Evolutionary conservation across 2,113 vertebrate species (phyloP).

Genomic region (Lophius piscatorius): DNA sequence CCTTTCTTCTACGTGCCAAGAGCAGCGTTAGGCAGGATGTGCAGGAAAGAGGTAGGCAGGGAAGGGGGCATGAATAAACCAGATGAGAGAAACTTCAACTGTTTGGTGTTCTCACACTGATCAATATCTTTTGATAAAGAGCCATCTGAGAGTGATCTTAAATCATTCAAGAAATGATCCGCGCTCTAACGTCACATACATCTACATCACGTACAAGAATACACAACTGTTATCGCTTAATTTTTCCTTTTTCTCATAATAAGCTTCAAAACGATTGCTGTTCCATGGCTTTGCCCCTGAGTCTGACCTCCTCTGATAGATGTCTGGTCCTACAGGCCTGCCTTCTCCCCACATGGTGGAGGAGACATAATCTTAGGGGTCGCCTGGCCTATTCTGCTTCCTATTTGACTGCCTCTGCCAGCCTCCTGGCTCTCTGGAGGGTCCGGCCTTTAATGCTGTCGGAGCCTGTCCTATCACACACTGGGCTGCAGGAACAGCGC

Average conservation of each 20-base stretch:
- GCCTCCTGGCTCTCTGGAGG: slow-evolving; percentile 55
- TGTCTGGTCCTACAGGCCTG: slow-evolving; percentile 63
- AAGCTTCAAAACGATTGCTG: slow-evolving; percentile 44
- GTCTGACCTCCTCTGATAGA: slow-evolving; percentile 66
- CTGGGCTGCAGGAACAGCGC: slow-evolving; percentile 66
- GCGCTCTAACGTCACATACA: not conserved
- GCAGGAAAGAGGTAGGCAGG: slow-evolving; percentile 34
- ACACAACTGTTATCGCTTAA: slow-evolving; percentile 42
- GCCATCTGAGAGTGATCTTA: slow-evolving; percentile 8
- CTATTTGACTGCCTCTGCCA: slow-evolving; percentile 44
- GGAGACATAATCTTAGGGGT: slow-evolving; percentile 69
- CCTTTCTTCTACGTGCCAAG: slow-evolving; percentile 19
- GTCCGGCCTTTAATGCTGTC: slow-evolving; percentile 64
- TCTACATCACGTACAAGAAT: slow-evolving; percentile 12
- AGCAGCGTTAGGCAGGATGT: slow-evolving; percentile 31
- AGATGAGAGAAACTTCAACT: slow-evolving; percentile 21
- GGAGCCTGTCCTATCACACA: slow-evolving; percentile 70
- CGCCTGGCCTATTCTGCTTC: slow-evolving; percentile 61
- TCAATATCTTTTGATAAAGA: slow-evolving; percentile 15
- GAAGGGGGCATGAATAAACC: slow-evolving; percentile 40
- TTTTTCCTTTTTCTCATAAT: slow-evolving; percentile 32
- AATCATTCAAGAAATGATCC: slow-evolving; percentile 3
- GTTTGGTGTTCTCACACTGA: slow-evolving; percentile 9
- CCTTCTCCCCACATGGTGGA: slow-evolving; percentile 27
- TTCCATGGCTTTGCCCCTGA: slow-evolving; percentile 51